Percentiles rank a stretch among this genome's conserved stretches.
Conservation (phyloP, 1,140 invertebrate genomes). For the Pemphigus obesinymphae region DNA sequence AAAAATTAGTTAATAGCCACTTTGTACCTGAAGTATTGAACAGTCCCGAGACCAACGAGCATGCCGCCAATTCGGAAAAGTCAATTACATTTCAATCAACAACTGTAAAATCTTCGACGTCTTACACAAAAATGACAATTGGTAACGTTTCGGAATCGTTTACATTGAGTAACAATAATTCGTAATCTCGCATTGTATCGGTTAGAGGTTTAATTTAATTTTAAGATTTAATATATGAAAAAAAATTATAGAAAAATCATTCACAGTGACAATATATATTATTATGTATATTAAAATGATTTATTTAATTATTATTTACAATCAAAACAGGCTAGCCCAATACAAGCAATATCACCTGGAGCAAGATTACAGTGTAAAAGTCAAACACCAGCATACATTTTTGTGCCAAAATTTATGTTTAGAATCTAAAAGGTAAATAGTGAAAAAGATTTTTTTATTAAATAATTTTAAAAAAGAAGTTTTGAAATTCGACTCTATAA, state of each 20-base stretch:
- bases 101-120: not conserved
- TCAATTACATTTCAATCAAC: not conserved
- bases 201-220: not conserved
- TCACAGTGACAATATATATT: not conserved
- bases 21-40: not conserved
- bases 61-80: not conserved
- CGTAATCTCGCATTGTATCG: not conserved
- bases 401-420: too few species aligned
- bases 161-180: not conserved
- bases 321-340: too few species aligned
- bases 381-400: too few species aligned
- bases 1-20: not conserved
- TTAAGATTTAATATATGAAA: not conserved
- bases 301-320: too few species aligned
- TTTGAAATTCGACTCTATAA: too few species aligned
- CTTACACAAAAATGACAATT: not conserved
- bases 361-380: too few species aligned
- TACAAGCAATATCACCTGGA: too few species aligned
- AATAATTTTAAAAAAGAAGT: too few species aligned
- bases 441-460: too few species aligned
- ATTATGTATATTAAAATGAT: not conserved
- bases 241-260: not conserved
- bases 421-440: too few species aligned
- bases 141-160: not conserved
- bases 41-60: too few species aligned